These are phyloP conservation scores for Anableps anableps DNA, from an alignment of 2,797 vertebrate genomes.

Conservation along the genomic window DNA sequence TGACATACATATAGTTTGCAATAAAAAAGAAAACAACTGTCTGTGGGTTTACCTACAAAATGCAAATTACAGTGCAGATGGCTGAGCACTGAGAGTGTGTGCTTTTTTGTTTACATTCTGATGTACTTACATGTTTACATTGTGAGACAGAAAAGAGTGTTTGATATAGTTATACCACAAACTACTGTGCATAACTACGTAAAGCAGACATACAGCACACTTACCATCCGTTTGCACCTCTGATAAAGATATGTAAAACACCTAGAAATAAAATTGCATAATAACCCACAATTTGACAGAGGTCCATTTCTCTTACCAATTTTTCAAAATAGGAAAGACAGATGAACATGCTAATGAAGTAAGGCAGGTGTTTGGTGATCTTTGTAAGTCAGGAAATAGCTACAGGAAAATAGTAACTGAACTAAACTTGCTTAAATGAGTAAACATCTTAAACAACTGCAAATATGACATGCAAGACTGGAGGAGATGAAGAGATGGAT, in stretches of 20 bases:
- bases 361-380: too few species aligned
- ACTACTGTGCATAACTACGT: not conserved
- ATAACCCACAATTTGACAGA: not conserved
- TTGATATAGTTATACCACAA: not conserved
- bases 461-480: not conserved
- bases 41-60: not conserved
- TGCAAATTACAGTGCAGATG: not conserved
- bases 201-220: not conserved
- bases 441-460: too few species aligned
- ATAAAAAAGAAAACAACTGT: not conserved
- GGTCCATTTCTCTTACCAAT: too few species aligned
- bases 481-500: too few species aligned
- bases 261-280: not conserved
- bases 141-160: not conserved
- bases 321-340: too few species aligned
- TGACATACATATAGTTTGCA: slow-evolving; percentile 10
- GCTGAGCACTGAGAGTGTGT: not conserved
- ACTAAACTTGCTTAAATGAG: too few species aligned
- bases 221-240: not conserved
- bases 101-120: not conserved
- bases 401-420: too few species aligned
- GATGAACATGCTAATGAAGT: too few species aligned
- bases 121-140: not conserved
- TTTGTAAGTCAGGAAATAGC: too few species aligned
- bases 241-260: not conserved